Evolutionary conservation across 2,888 invertebrate genomes (phyloP).

Genomic region (Tuberolachnus salignus): DNA sequence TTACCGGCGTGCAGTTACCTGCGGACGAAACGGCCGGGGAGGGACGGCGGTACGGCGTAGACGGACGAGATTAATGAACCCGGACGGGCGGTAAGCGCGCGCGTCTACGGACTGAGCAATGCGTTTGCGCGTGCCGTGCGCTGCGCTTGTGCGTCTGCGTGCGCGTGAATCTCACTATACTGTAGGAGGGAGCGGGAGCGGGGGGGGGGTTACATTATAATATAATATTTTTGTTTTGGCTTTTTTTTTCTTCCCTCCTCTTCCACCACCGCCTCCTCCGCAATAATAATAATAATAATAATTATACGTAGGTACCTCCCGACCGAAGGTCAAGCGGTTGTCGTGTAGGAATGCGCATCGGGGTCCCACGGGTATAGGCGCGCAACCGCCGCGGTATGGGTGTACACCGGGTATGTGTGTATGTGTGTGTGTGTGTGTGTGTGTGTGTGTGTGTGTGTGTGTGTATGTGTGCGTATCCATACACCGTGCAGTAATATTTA

Average conservation of each 20-base stretch:
- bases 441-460: neutral
- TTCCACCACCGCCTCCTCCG: too few relatives aligned
- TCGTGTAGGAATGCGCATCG: slow-evolving; percentile 45
- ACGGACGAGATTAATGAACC: slow-evolving; percentile 46
- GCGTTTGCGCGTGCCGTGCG: too few relatives aligned
- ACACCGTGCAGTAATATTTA: neutral
- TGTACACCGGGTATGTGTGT: neutral
- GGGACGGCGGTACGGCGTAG: neutral
- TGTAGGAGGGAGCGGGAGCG: too few relatives aligned
- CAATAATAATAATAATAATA: neutral
- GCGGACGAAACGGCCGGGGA: too few relatives aligned
- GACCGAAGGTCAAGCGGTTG: slow-evolving; percentile 48
- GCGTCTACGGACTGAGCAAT: too few relatives aligned
- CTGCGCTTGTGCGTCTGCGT: too few relatives aligned
- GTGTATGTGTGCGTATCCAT: neutral
- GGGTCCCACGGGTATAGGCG: neutral
- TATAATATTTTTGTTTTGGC: slow-evolving; percentile 26
- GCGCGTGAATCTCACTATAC: too few relatives aligned
- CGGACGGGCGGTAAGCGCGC: slow-evolving; percentile 24
- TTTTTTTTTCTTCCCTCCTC: slow-evolving; percentile 10
- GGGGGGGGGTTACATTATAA: neutral
- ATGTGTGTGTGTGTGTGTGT: neutral
- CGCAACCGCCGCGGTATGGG: neutral
- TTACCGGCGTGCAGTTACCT: too few relatives aligned
- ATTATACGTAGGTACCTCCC: slow-evolving; percentile 1